These are phyloP conservation scores for Pteropus rufus DNA, from an alignment of 2,797 vertebrate genomes.

Conservation along the genomic window DNA sequence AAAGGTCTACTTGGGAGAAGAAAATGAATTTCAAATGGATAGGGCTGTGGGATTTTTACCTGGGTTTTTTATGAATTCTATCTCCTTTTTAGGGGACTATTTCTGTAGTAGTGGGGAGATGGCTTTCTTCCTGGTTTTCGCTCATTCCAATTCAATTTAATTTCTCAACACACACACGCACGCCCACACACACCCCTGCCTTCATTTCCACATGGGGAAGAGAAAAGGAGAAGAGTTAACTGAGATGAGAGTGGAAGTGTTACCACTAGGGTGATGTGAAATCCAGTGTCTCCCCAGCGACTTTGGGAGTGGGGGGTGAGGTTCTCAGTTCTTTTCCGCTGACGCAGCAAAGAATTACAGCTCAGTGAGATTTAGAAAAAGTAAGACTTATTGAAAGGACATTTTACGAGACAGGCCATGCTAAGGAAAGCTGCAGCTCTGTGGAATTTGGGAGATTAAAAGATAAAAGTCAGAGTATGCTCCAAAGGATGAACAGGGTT, in stretches of 20 bases:
- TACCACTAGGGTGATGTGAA: too few species aligned
- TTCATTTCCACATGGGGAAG: background rate
- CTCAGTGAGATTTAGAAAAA: too few species aligned
- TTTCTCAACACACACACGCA: background rate
- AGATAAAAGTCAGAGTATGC: too few species aligned
- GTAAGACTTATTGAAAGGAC: too few species aligned
- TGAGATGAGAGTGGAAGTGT: background rate
- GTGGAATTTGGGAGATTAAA: too few species aligned
- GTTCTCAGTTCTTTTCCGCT: too few species aligned
- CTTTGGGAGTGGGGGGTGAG: too few species aligned
- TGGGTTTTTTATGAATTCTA: background rate
- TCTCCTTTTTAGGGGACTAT: background rate
- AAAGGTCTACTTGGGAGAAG: background rate
- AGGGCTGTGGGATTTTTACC: background rate
- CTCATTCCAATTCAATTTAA: background rate
- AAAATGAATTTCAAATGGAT: background rate
- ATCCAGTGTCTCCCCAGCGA: too few species aligned
- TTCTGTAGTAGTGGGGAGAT: background rate
- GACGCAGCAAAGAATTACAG: too few species aligned
- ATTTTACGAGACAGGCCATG: too few species aligned
- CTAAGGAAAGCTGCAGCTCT: too few species aligned
- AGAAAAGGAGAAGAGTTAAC: background rate
- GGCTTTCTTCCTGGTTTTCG: background rate
- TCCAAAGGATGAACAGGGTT: too few species aligned
- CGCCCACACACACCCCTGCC: background rate